Conservation (phyloP, 2,113 vertebrate species). For the Pipra filicauda region DNA sequence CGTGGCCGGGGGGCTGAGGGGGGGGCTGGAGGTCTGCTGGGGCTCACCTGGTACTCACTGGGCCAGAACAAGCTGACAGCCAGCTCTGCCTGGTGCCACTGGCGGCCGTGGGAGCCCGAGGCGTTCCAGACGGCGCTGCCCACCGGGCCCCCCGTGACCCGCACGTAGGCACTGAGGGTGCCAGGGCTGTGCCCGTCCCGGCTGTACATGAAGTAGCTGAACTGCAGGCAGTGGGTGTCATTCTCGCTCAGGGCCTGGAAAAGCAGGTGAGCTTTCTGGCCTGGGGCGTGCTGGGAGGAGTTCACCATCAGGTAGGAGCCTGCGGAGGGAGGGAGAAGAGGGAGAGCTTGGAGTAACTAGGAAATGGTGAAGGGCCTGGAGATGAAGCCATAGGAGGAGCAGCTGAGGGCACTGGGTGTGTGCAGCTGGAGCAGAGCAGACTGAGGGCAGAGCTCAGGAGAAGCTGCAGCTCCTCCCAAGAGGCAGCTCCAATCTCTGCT, state of each 20-base stretch:
- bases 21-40: background rate
- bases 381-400: background rate
- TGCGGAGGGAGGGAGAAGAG: constrained; percentile 18
- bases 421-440: background rate
- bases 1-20: accelerated
- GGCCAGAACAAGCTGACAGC: constrained; percentile 98
- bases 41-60: constrained; percentile 92
- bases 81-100: constrained; percentile 96
- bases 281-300: constrained; percentile 87
- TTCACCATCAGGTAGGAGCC: constrained; percentile 97
- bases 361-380: background rate
- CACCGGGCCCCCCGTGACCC: constrained; percentile 87
- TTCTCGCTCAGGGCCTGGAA: constrained; percentile 94
- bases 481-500: background rate
- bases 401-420: background rate
- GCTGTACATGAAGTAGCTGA: constrained; percentile 96
- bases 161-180: constrained; percentile 84
- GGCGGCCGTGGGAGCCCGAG: constrained; percentile 85
- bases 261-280: constrained; percentile 88
- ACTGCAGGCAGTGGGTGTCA: constrained; percentile 97
- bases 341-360: accelerated
- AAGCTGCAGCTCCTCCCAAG: background rate
- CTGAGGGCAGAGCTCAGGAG: background rate
- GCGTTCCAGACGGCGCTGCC: constrained; percentile 91
- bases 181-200: constrained; percentile 92